Conservation (phyloP, 1,140 invertebrate species). For the Sarcophaga peregrina region DNA sequence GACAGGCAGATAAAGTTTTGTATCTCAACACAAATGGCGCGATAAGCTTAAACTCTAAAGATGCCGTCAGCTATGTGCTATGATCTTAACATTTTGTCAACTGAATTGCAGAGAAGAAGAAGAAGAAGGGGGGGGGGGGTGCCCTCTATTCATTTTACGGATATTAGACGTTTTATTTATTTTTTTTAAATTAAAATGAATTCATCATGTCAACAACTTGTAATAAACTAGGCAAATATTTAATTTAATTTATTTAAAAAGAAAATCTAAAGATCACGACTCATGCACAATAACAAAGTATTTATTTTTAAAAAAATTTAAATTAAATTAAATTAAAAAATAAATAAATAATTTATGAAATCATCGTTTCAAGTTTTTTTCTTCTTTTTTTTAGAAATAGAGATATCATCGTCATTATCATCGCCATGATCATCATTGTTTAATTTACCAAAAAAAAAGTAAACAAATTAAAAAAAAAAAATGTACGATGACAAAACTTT, state of each 20-base stretch:
- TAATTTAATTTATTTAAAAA: background rate
- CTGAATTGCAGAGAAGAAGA: background rate
- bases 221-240: background rate
- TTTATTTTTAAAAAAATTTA: background rate
- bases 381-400: background rate
- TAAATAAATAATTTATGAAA: conserved; percentile 21
- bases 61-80: background rate
- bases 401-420: background rate
- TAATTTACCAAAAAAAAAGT: too few species aligned
- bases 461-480: too few species aligned
- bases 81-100: background rate
- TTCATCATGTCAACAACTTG: background rate
- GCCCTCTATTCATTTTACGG: too few species aligned
- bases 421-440: too few species aligned
- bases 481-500: too few species aligned
- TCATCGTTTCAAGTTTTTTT: background rate
- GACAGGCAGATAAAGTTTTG: background rate
- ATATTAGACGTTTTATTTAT: too few species aligned
- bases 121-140: too few species aligned
- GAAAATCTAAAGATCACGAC: background rate
- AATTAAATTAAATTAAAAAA: background rate
- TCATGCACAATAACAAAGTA: background rate
- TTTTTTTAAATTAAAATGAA: background rate
- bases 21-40: background rate
- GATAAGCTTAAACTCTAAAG: background rate